These are phyloP conservation scores for Chrysina gloriosa DNA, from an alignment of 2,888 invertebrate species.

Conservation along the genomic window DNA sequence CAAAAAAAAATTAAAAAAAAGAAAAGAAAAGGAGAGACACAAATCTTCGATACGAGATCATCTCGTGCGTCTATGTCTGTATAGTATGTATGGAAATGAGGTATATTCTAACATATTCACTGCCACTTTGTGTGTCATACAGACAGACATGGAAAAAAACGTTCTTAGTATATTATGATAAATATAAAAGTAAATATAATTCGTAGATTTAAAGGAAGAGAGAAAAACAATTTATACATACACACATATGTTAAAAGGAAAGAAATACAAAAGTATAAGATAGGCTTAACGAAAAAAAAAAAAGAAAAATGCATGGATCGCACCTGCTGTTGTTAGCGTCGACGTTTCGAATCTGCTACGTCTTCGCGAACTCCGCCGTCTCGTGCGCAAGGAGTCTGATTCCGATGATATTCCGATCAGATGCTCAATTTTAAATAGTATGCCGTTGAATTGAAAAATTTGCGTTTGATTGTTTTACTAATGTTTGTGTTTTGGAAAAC, in stretches of 20 bases:
- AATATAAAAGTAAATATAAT: constrained; percentile 39
- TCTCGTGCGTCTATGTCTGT: constrained; percentile 50
- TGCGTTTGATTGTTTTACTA: no score
- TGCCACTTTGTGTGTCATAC: constrained; percentile 61
- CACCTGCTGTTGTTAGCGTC: neutral
- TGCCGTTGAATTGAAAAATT: constrained; percentile 50
- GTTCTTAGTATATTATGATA: constrained; percentile 24
- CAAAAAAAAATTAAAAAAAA: constrained; percentile 19
- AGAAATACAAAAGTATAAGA: constrained; percentile 4
- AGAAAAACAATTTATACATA: constrained; percentile 21
- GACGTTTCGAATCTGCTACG: neutral
- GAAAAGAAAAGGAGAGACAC: neutral
- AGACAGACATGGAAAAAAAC: constrained; percentile 54
- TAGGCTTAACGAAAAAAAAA: constrained; percentile 28
- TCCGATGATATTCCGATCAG: constrained; percentile 51
- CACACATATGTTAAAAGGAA: constrained; percentile 12
- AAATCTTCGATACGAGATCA: constrained; percentile 15
- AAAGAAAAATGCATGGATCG: neutral
- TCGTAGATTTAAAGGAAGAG: constrained; percentile 11
- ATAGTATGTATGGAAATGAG: constrained; percentile 53
- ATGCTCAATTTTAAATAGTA: constrained; percentile 63
- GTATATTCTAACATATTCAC: constrained; percentile 62
- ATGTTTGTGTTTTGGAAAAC: no score
- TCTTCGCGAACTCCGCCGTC: neutral
- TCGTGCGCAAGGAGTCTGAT: constrained; percentile 13